Percentiles rank a stretch among this genome's conserved stretches.
Evolutionary conservation across 2,113 vertebrate species (phyloP).

Genomic region (Oncorhynchus masou): DNA sequence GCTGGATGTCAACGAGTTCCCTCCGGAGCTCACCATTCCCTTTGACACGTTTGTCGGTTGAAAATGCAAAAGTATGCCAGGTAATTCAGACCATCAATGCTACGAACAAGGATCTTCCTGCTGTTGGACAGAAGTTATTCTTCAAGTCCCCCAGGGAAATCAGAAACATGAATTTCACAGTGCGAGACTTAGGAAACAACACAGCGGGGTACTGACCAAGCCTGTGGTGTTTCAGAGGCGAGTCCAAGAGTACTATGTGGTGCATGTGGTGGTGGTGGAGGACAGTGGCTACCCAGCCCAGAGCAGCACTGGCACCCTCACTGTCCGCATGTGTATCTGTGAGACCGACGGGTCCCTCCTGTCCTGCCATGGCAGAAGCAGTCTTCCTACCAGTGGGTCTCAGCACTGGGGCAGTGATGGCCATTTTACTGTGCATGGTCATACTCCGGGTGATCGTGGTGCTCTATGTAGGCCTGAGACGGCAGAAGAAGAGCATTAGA

Average conservation of each 20-base stretch:
- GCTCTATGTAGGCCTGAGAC: slow-evolving; percentile 82
- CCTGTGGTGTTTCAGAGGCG: slow-evolving; percentile 80
- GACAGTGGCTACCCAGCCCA: slow-evolving; percentile 90
- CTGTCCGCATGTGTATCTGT: slow-evolving; percentile 86
- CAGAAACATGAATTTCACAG: slow-evolving; percentile 89
- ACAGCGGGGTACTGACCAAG: slow-evolving; percentile 85
- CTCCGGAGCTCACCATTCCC: slow-evolving; percentile 84
- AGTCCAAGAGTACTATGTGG: slow-evolving; percentile 80
- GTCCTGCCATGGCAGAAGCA: slow-evolving; percentile 84
- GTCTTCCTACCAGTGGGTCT: slow-evolving; percentile 86
- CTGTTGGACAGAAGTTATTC: slow-evolving; percentile 84
- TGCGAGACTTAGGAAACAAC: slow-evolving; percentile 94
- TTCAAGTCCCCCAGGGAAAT: slow-evolving; percentile 83
- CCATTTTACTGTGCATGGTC: slow-evolving; percentile 84
- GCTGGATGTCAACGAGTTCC: slow-evolving; percentile 92
- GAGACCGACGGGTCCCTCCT: slow-evolving; percentile 78
- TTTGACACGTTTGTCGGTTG: slow-evolving; percentile 87
- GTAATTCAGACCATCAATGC: slow-evolving; percentile 88
- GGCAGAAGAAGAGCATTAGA: slow-evolving; percentile 85
- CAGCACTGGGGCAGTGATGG: slow-evolving; percentile 87
- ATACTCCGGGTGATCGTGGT: slow-evolving; percentile 85
- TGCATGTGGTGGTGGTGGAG: slow-evolving; percentile 83
- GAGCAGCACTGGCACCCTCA: slow-evolving; percentile 91
- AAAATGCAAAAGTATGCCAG: slow-evolving; percentile 88
- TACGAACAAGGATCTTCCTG: slow-evolving; percentile 82